A percentile compares a stretch with the other conserved stretches of the same genome.
Evolutionary conservation across 2,113 vertebrate genomes (phyloP).

Genomic region (Myodes glareolus): DNA sequence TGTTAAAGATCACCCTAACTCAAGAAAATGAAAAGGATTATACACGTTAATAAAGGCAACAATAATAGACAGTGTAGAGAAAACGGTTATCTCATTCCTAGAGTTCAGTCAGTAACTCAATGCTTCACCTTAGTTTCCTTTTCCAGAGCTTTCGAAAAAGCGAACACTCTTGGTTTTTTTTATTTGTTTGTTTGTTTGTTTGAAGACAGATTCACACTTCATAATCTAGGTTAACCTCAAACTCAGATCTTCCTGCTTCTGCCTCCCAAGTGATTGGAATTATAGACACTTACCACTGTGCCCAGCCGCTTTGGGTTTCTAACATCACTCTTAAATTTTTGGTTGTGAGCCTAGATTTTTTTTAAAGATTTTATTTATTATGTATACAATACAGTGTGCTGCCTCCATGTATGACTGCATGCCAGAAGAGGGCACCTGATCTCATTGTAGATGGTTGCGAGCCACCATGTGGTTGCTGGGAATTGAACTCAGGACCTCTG

Average conservation of each 20-base stretch:
- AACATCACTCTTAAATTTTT: neutral
- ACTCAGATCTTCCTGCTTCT: neutral
- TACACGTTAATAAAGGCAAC: neutral
- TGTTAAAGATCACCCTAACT: neutral
- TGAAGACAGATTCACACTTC: neutral
- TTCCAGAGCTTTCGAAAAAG: conserved; percentile 30
- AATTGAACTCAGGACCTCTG: too few species aligned
- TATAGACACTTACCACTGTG: neutral
- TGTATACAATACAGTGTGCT: too few species aligned
- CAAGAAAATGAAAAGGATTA: neutral
- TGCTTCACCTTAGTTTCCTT: neutral
- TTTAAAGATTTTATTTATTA: too few species aligned
- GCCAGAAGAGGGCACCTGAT: too few species aligned
- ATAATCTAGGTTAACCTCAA: neutral
- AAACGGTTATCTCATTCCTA: neutral
- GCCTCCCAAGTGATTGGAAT: neutral
- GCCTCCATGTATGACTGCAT: too few species aligned
- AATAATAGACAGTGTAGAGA: neutral
- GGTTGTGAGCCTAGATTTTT: neutral
- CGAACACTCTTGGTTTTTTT: neutral
- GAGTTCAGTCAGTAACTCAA: neutral
- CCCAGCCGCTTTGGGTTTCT: neutral
- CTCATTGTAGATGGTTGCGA: too few species aligned
- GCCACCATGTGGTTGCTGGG: too few species aligned
- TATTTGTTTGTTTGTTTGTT: neutral